Base-by-base conservation (phyloP, 1,140 invertebrate genomes). In the Mactra quadrangularis region DNA sequence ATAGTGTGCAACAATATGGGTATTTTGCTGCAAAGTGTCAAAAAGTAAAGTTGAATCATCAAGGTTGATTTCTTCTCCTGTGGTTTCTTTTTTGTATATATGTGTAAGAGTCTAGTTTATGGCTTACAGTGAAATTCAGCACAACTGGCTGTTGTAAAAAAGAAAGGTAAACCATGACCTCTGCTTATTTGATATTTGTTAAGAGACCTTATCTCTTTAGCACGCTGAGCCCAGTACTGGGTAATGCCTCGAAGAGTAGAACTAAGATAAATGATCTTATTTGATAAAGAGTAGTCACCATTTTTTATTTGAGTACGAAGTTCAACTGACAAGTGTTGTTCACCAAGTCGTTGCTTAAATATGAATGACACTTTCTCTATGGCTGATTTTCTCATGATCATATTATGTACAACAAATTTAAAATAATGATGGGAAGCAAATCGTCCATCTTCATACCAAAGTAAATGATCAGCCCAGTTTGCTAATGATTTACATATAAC, bases 401-500 rank as follows among this genome's bases (percentile, higher is more conserved):
- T 79, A 27, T 75, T 70, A 25, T 83, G 70, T 27, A 60, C 33
- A 57, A 84, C 31, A 76, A 86, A 82, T 55, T 83, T 83, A 38
- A 84, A 84, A 60, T 79, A 68, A 17, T 35, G 81, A 41, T 86
- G 64, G n/a, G 52, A 31, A 29, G 70, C 72, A 78, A 68, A 82
- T 57, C 84, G 55, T 2, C 84, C 79, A 72, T 75, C 74, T 68
- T 64, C 13, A 82, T 38, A 70, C 81, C 84, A 83, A 25, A 86
- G 19, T 47, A 68, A 50, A 76, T 83, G 72, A 6, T 76, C 25
- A 22, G 60, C 82, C 82, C 82, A 76, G 0, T 83, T 52, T 35
- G 71, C 38, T 47, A 66, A 29, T 45, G 74, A 83, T 19, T 0
- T 29, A 71, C 60, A 64, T 22, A 31, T 64, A 22, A 6, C 33